A percentile compares a stretch with the other conserved stretches of the same genome.
phyloP scores from a whole-genome alignment of 2,888 invertebrate species.

The Epinotia ramella region DNA sequence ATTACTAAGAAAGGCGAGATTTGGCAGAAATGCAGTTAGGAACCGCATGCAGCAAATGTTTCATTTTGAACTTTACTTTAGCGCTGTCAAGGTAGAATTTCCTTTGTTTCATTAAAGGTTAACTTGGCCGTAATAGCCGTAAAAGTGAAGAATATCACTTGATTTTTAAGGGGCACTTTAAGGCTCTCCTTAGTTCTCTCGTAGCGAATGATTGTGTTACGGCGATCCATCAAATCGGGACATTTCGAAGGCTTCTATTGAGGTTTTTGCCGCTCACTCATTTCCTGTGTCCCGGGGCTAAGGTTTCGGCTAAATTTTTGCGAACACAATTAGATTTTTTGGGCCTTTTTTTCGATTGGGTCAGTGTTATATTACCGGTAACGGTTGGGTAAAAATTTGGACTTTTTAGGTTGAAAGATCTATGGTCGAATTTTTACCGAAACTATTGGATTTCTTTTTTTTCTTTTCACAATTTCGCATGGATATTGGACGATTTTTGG shows the following conservation, averaged over 20 bases:
- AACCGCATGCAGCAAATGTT: background rate
- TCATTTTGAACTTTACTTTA: slow-evolving; percentile 3
- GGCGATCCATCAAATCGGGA: slow-evolving; percentile 81
- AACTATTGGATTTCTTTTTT: slow-evolving; percentile 57
- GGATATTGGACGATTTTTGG: slow-evolving; percentile 24
- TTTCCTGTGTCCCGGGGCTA: slow-evolving; percentile 79
- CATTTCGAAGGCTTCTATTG: slow-evolving; percentile 76
- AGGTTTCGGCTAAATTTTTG: slow-evolving; percentile 74
- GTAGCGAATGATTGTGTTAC: slow-evolving; percentile 80
- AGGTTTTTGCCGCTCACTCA: slow-evolving; percentile 75
- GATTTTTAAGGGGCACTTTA: slow-evolving; percentile 82
- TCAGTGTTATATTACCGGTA: slow-evolving; percentile 76
- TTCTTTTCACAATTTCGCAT: slow-evolving; percentile 26
- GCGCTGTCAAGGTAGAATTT: background rate
- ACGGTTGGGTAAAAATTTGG: slow-evolving; percentile 61
- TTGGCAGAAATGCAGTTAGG: background rate
- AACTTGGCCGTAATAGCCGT: slow-evolving; percentile 56
- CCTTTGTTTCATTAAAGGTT: slow-evolving; percentile 25
- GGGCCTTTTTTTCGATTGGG: slow-evolving; percentile 65
- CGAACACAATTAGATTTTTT: slow-evolving; percentile 78
- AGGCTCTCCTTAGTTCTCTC: slow-evolving; percentile 70
- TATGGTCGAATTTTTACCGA: slow-evolving; percentile 58
- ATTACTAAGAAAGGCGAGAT: background rate
- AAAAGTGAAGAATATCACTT: slow-evolving; percentile 81
- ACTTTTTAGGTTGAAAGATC: slow-evolving; percentile 65